Percentiles rank a stretch among this genome's conserved stretches.
Conservation (phyloP, 2,113 vertebrate genomes). For the Lycocorax pyrrhopterus region DNA sequence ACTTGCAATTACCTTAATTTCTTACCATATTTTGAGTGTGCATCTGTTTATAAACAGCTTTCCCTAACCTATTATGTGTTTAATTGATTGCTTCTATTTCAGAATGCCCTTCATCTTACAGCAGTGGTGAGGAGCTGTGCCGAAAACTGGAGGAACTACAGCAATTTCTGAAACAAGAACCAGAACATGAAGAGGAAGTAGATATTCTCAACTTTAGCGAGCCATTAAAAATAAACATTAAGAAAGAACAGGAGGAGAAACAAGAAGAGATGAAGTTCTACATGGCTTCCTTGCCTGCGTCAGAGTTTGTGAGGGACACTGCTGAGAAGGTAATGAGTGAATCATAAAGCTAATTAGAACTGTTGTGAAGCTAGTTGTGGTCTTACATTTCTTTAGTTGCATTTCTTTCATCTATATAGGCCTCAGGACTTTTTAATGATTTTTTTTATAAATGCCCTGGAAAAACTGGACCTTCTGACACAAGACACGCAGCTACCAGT, state of each 20-base stretch:
- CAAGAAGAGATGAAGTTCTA: conserved; percentile 87
- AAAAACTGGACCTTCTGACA: neutral
- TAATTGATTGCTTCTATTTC: conserved; percentile 25
- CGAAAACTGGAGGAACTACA: conserved; percentile 89
- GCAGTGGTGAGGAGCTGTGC: conserved; percentile 82
- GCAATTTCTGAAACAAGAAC: conserved; percentile 88
- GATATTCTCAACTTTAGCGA: conserved; percentile 83
- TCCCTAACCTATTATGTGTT: neutral
- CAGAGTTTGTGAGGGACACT: conserved; percentile 86
- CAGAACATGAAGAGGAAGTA: conserved; percentile 85
- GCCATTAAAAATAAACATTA: conserved; percentile 81
- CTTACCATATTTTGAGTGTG: neutral
- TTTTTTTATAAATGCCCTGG: neutral
- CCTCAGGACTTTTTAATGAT: neutral
- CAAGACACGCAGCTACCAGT: neutral
- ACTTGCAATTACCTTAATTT: neutral
- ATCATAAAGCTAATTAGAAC: neutral
- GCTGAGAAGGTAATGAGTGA: conserved; percentile 83
- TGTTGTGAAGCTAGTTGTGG: neutral
- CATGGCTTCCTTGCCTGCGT: conserved; percentile 78
- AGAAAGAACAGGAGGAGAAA: conserved; percentile 88
- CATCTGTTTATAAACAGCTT: conserved; percentile 42
- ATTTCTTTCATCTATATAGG: neutral
- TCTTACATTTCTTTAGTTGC: neutral
- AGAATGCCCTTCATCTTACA: conserved; percentile 90